Percentiles rank a stretch among this genome's conserved stretches.
Evolutionary conservation across 2,888 invertebrate species (phyloP).

Genomic region (Tipula lateralis): DNA sequence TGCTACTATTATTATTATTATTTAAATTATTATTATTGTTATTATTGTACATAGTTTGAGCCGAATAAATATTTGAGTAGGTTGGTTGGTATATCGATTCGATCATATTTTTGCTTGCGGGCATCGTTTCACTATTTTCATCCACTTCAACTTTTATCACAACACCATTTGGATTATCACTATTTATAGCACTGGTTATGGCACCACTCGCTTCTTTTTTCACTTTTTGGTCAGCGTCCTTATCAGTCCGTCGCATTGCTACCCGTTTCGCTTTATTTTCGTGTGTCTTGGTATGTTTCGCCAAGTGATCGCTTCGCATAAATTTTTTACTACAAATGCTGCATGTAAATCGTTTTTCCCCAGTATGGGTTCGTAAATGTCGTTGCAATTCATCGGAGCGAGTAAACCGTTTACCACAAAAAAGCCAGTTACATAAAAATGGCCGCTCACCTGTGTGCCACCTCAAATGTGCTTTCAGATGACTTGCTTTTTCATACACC

Average conservation of each 20-base stretch:
- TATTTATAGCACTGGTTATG: not conserved
- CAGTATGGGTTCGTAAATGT: conserved; percentile 83
- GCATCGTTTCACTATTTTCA: not conserved
- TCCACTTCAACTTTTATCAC: conserved; percentile 8
- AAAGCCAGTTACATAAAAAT: conserved; percentile 82
- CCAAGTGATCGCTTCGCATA: conserved; percentile 90
- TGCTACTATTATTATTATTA: not conserved
- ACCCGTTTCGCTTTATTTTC: conserved; percentile 54
- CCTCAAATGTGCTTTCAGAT: conserved; percentile 84
- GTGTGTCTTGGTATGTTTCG: conserved; percentile 88
- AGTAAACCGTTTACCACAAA: conserved; percentile 87
- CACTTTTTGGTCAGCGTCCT: not conserved
- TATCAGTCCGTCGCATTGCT: not conserved
- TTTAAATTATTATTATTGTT: not conserved
- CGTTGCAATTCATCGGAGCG: conserved; percentile 87
- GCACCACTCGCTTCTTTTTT: not conserved
- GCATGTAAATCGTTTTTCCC: conserved; percentile 84
- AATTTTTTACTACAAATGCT: conserved; percentile 83
- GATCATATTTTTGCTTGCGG: not conserved
- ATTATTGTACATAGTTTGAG: not conserved
- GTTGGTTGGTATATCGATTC: conserved; percentile 3
- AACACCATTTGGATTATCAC: conserved; percentile 21
- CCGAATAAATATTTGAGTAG: not conserved
- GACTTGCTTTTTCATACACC: conserved; percentile 90
- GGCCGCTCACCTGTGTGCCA: conserved; percentile 94